Evolutionary conservation across 1,140 invertebrate genomes (phyloP), one percentile per base, ranked within the genome.

Genomic region (Trigoniulus corallinus): DNA sequence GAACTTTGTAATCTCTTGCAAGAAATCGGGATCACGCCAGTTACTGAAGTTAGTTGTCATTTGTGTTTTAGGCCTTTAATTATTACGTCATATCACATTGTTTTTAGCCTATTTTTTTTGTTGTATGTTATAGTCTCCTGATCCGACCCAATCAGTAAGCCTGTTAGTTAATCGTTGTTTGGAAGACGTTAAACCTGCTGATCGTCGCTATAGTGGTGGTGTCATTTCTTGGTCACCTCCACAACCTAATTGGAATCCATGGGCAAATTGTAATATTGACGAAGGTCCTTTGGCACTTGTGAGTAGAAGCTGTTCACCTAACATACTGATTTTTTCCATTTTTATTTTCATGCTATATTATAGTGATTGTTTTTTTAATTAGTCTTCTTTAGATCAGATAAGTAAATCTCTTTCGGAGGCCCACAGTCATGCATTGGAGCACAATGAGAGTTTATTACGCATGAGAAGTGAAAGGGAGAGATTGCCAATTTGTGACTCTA

Each of bases 201-300:
- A 70, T 4, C 70, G 70, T 53, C 73, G 72, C 0, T 71, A 74
- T 47, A 62, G 67, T 18, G 76, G 72, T 21, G 83, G 84, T 13
- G 83, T 93, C 0, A 87, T 98, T 15, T 79, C 88, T 1, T 98
- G 93, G 93, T 87, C 88, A 1, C 94, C 95, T 1, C 92, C 93
- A 0, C 77, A 83, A 55, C 76, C 76, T 12, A 98, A 98, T 66
- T 98, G 93, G 92, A 94, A 98, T 69, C 81, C 92, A 7, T 97
- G 92, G 92, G 82, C 78, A 23, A 80, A 78, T 0, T 89, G 84
- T 59, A 96, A 96, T 63, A 94, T 97, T 59, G 93, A 95, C 59
- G 88, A 93, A 62, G 89, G 81, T 47, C 87, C 85, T 10, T 67
- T 97, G 40, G 85, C 91, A 1, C 74, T 74, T 7, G 75, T 78